Evolutionary conservation across 2,113 vertebrate species (phyloP).

Genomic region (Tringa solitaria): DNA sequence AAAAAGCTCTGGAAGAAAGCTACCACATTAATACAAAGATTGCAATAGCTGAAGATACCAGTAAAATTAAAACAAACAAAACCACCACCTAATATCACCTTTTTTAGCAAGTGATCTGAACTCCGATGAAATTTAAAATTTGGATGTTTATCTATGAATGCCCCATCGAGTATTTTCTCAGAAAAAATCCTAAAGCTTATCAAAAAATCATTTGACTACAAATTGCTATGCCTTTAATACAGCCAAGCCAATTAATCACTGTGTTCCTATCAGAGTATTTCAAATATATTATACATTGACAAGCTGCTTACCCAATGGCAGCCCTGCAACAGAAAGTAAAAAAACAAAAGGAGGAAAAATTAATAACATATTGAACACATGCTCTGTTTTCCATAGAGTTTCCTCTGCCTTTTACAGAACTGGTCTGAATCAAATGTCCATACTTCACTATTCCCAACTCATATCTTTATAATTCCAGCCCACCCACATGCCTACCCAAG

Average conservation of each 20-base stretch:
- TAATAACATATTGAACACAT: not conserved
- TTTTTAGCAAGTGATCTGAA: not conserved
- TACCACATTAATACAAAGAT: not conserved
- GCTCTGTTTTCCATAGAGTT: not conserved
- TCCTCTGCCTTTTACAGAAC: not conserved
- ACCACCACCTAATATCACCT: rapidly evolving
- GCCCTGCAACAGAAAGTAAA: not conserved
- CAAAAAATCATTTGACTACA: not conserved
- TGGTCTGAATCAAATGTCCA: not conserved
- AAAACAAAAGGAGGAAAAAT: not conserved
- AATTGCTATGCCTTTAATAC: not conserved
- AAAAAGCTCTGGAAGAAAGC: not conserved
- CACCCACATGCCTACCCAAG: not conserved
- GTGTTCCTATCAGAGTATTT: not conserved
- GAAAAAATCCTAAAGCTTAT: not conserved
- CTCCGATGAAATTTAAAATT: not conserved
- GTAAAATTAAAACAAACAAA: not conserved
- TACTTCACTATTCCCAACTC: not conserved
- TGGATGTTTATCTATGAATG: not conserved
- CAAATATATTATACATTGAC: not conserved
- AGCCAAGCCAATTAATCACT: not conserved
- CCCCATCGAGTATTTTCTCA: not conserved
- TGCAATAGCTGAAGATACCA: not conserved
- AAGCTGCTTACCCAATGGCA: not conserved
- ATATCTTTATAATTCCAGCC: not conserved